Conservation (phyloP, 2,797 vertebrate genomes). For the Lindbergichthys nudifrons region DNA sequence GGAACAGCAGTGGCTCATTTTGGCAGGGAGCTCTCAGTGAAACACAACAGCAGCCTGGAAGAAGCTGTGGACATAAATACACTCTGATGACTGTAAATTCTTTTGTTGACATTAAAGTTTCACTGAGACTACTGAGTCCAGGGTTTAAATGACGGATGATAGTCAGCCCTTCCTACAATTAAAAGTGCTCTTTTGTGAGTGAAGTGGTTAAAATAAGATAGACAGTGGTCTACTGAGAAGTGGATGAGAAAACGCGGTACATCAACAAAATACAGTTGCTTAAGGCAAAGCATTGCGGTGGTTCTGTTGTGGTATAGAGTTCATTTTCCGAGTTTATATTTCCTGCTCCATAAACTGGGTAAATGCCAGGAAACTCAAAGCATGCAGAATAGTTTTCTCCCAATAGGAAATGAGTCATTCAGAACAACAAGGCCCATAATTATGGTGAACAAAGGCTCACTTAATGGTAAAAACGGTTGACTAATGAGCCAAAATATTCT, state of each 20-base stretch:
- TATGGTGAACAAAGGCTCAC: neutral
- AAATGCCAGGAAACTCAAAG: constrained; percentile 14
- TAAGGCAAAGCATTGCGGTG: constrained; percentile 12
- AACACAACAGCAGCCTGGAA: constrained; percentile 30
- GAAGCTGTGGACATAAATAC: constrained; percentile 18
- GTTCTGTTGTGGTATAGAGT: constrained; percentile 41
- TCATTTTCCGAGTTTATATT: constrained; percentile 12
- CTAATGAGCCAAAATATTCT: neutral
- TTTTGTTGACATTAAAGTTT: constrained; percentile 21
- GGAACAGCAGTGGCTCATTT: constrained; percentile 33
- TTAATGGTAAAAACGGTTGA: neutral
- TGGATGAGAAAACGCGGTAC: constrained; percentile 22
- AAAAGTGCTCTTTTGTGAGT: constrained; percentile 3
- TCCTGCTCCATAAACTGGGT: constrained; percentile 1
- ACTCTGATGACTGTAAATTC: neutral
- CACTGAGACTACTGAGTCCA: neutral
- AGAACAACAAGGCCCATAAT: constrained; percentile 3
- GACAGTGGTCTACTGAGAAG: neutral
- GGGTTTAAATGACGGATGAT: constrained; percentile 6
- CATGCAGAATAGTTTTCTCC: constrained; percentile 11
- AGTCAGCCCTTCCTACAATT: neutral
- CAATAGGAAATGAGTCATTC: constrained; percentile 20
- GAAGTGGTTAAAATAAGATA: constrained; percentile 10
- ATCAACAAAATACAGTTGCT: neutral
- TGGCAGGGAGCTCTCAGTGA: constrained; percentile 15